phyloP scores from a whole-genome alignment of 2,797 vertebrate genomes.

The Hozukius guyotensis region DNA sequence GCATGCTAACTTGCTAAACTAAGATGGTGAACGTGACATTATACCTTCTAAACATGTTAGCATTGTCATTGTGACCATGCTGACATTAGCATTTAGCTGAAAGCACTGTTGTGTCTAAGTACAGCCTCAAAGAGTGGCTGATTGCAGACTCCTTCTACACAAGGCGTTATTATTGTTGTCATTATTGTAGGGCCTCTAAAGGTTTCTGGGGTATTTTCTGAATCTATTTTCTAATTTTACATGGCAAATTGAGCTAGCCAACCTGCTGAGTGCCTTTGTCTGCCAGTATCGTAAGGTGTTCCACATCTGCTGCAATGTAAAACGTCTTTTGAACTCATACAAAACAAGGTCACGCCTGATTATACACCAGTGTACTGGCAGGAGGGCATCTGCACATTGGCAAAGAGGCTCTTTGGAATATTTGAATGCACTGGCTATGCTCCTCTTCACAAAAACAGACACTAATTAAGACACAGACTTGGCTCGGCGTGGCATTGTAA shows the following conservation, averaged over 20 bases:
- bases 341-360: constrained; percentile 12
- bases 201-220: background rate
- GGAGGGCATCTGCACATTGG: background rate
- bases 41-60: background rate
- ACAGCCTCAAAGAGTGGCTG: background rate
- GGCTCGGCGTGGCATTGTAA: background rate
- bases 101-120: background rate
- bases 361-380: background rate
- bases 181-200: background rate
- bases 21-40: background rate
- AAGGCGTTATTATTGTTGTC: background rate
- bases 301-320: constrained; percentile 9
- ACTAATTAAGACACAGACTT: constrained; percentile 17
- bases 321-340: constrained; percentile 12
- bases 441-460: constrained; percentile 11
- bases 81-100: background rate
- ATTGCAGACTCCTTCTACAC: background rate
- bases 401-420: background rate
- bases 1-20: background rate
- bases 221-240: background rate
- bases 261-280: background rate
- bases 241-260: background rate
- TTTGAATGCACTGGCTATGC: background rate
- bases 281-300: background rate
- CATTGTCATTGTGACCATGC: background rate